Evolutionary conservation across 2,888 invertebrate genomes (phyloP).

Genomic region (Caenorhabditis sp.): DNA sequence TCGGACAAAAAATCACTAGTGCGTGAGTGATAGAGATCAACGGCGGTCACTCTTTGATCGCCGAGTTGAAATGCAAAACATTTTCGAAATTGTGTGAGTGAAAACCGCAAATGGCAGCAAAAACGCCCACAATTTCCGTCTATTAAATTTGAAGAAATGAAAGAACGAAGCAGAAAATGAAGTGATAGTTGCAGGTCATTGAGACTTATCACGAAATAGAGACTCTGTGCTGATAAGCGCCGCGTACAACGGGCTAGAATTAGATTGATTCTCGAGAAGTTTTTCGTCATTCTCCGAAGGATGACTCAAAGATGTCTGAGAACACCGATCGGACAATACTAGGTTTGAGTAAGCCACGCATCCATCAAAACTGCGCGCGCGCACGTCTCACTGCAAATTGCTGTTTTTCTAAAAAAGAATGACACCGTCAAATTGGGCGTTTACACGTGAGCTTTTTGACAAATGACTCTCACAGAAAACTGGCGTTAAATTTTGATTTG

Average conservation of each 20-base stretch:
- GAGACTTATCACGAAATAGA: conserved; percentile 34
- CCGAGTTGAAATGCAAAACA: background rate
- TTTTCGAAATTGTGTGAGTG: background rate
- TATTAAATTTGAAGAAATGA: conserved; percentile 19
- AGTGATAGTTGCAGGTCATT: conserved; percentile 44
- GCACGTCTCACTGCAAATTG: background rate
- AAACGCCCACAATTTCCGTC: conserved; percentile 27
- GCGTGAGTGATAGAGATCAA: conserved; percentile 28
- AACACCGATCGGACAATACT: background rate
- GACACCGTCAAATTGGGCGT: background rate
- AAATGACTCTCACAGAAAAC: background rate
- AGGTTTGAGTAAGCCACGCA: background rate
- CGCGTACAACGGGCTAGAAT: conserved; percentile 9
- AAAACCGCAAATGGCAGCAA: conserved; percentile 10
- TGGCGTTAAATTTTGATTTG: background rate
- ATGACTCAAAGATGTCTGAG: background rate
- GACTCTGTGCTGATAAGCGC: conserved; percentile 27
- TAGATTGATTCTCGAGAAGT: background rate
- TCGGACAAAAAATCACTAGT: conserved; percentile 48
- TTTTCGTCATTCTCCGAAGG: background rate
- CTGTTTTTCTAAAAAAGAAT: background rate
- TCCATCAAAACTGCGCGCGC: conserved; percentile 1
- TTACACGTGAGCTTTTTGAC: background rate
- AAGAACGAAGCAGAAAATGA: conserved; percentile 35
- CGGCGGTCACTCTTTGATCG: conserved; percentile 26